Evolutionary conservation across 92 coral and sea anemone genomes (phyloP).

Genomic region (Umimayanthus kanabou): DNA sequence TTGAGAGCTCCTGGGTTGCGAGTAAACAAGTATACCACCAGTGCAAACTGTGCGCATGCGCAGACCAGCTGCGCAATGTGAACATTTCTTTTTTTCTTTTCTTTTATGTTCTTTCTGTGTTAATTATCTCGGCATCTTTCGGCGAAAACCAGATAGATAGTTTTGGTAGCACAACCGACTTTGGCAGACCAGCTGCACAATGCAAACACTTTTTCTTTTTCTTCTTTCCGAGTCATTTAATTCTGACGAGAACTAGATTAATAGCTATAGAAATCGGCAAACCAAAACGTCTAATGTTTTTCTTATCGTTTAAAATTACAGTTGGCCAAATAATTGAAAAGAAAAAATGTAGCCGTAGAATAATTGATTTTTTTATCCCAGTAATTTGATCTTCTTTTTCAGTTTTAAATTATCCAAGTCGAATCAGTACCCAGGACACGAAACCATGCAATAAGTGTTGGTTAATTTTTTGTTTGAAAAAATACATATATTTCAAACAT

Average conservation of each 20-base stretch:
- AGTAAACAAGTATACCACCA: not conserved
- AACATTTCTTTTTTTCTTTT: not conserved
- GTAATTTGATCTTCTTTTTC: not conserved
- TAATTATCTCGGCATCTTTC: not conserved
- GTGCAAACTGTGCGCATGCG: not conserved
- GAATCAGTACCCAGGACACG: no score
- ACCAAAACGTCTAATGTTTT: not conserved
- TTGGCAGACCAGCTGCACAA: not conserved
- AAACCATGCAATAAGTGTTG: no score
- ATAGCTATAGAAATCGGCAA: not conserved
- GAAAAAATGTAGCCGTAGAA: not conserved
- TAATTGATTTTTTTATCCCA: not conserved
- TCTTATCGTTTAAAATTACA: no score
- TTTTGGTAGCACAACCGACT: not conserved
- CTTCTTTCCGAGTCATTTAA: no score
- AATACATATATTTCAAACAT: no score
- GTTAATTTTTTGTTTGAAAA: no score
- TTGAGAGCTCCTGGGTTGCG: no score
- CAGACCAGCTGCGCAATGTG: slow-evolving; percentile 6
- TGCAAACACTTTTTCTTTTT: not conserved
- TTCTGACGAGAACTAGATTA: no score
- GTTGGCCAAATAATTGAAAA: not conserved
- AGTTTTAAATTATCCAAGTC: not conserved
- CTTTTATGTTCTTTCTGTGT: not conserved
- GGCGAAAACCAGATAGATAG: not conserved